Evolutionary conservation across 1,140 invertebrate genomes (phyloP), one percentile per base, ranked within the genome.

Genomic region (Meloidogyne floridensis): DNA sequence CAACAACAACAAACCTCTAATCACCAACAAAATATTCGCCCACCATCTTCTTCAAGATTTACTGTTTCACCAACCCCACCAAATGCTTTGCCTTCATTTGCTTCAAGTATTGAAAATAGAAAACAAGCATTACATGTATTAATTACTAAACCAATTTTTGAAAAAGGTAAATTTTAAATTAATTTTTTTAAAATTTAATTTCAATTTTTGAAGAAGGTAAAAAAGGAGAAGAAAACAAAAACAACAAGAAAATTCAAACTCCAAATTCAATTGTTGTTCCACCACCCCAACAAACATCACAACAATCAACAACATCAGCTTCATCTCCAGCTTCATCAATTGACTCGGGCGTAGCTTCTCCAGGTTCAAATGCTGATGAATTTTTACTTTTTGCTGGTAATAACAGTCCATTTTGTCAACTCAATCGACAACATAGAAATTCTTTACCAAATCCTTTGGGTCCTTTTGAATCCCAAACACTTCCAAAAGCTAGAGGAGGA

Each of bases 291-390:
- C 32, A 32, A 47, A 53, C 74, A 32, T 20, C 20, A 18, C 20
- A 32, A 32, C 32, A 59, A 20, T 32, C 13, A n/a, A 9, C 51
- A 3, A 65, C 11, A 6, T 54, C 77, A 20, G 77, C 77, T n/a
- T 79, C 77, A 13, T 82, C 81, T 2, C 81, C 81, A 0, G 69
- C 75, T 74, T 59, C 74, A 2, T 72, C 65, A 10, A 77, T 82
- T 56, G 81, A 82, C 47, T 82, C 81, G n/a, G 81, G 81, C 8
- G 81, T 82, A 5, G 74, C 74, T 69, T 80, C 75, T 11, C 81
- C 81, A 2, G 81, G 81, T 54, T 53, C 72, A 10, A 42, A 43
- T 53, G 56, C 47, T 10, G 81, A 82, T 59, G 69, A 51, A 43
- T 75, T 75, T 53, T 18, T 79, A 65, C 59, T 65, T 65, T 32